phyloP scores from a whole-genome alignment of 2,888 invertebrate genomes.

The Eilema depressum region DNA sequence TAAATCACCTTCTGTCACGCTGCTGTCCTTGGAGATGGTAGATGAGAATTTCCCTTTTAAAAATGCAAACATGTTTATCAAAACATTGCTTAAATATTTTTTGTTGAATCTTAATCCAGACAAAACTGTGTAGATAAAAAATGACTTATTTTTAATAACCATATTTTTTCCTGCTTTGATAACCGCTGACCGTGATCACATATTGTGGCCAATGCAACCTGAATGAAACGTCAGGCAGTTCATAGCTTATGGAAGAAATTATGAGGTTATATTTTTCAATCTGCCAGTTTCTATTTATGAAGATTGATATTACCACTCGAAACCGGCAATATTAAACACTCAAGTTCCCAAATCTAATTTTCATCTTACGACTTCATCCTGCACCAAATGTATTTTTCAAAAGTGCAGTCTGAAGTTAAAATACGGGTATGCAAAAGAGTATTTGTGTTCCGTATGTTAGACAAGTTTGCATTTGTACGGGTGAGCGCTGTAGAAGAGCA shows the following conservation, averaged over 20 bases:
- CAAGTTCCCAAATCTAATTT: neutral
- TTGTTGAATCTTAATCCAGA: no score
- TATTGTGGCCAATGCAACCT: no score
- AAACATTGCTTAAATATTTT: no score
- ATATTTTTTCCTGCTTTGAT: no score
- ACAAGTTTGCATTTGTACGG: conserved; percentile 13
- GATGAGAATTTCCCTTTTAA: neutral
- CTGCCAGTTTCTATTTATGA: neutral
- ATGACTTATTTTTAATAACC: no score
- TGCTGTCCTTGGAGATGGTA: neutral
- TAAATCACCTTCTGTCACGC: no score
- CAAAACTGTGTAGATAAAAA: no score
- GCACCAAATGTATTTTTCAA: neutral
- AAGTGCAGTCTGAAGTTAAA: conserved; percentile 4
- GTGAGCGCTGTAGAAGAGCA: conserved; percentile 23
- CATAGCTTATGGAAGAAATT: no score
- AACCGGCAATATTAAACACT: neutral
- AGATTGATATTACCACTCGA: neutral
- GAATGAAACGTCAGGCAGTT: no score
- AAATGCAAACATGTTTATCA: neutral
- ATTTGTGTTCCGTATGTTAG: conserved; percentile 14
- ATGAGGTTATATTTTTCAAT: no score
- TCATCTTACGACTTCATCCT: neutral
- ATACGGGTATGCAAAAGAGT: conserved; percentile 16
- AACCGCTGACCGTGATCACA: no score